Conservation (phyloP, 2,797 vertebrate species). For the Cossypha heuglini region DNA sequence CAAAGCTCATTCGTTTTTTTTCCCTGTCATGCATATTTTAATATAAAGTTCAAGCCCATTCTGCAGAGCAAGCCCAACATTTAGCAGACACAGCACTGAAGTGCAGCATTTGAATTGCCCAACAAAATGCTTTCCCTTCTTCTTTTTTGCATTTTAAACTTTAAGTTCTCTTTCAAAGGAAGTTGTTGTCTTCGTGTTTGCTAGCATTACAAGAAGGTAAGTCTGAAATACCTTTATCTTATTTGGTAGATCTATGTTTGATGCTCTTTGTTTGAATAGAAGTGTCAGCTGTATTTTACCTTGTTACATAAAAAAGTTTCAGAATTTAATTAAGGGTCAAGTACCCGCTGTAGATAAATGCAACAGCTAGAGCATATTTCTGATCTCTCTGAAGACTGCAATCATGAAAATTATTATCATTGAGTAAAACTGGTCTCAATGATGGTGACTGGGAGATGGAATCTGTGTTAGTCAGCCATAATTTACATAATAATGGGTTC, state of each 20-base stretch:
- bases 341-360: constrained; percentile 83
- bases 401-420: constrained; percentile 96
- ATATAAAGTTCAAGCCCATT: constrained; percentile 56
- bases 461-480: constrained; percentile 83
- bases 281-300: constrained; percentile 87
- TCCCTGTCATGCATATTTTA: constrained; percentile 42
- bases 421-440: constrained; percentile 86
- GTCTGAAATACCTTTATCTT: constrained; percentile 78
- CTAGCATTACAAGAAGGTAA: constrained; percentile 73
- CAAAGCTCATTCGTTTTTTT: not conserved
- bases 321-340: constrained; percentile 86
- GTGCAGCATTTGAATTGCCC: constrained; percentile 38
- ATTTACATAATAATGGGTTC: constrained; percentile 98
- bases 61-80: constrained; percentile 43
- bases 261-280: constrained; percentile 77
- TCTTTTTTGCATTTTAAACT: constrained; percentile 33
- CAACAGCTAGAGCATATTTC: constrained; percentile 84
- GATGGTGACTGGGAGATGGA: constrained; percentile 85
- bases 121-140: not conserved
- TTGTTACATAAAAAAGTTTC: constrained; percentile 86
- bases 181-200: constrained; percentile 57
- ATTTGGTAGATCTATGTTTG: constrained; percentile 75
- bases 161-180: constrained; percentile 58
- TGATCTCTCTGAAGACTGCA: constrained; percentile 86
- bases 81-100: constrained; percentile 9